Evolutionary conservation across 1,140 invertebrate genomes (phyloP), one percentile per base, ranked within the genome.

Genomic region (Euura lappo): DNA sequence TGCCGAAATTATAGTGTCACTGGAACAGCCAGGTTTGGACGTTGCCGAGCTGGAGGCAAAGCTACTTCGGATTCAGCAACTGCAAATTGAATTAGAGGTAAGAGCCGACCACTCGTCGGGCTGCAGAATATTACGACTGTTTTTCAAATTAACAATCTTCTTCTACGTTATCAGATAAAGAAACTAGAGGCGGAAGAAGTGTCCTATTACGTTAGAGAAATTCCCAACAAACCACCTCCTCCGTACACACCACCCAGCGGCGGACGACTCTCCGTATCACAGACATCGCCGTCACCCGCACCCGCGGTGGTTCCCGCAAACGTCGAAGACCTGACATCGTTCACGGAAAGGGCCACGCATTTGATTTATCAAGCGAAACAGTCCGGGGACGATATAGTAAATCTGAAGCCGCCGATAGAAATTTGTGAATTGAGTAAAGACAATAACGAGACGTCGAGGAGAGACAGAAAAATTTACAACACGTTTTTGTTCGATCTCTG

Each of bases 141-240:
- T 28, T 70, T 66, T 45, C 47, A n/a, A 8, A 64, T 45, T 67
- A 69, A 70, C n/a, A 64, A 72, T 71, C 51, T 74, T 74, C 51
- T 74, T 72, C 77, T 72, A 70, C 51, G 67, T 85, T 82, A 71
- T 72, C 28, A 91, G 90, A 91, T 91, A 72, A 90, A 91, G 73
- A 87, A 90, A 77, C 79, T 91, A 6, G 90, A 92, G 83, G 88
- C 87, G n/a, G 87, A 90, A 74, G 88, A 90, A 75, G 85, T 89
- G 43, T 89, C 90, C 2, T 91, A 89, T 60, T 92, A 90, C 72
- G 86, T 92, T 8, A 83, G 91, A 47, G 91, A 92, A 81, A 92
- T 93, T 72, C 92, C 92, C n/a, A 91, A 92, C 76, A 93, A 94
- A 80, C 92, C 92, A 7, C 93, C 93, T 6, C 93, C 93, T 0